Evolutionary conservation across 2,888 invertebrate species (phyloP), one percentile per base, ranked within the genome.

Genomic region (Liopterus haemorrhoidalis): DNA sequence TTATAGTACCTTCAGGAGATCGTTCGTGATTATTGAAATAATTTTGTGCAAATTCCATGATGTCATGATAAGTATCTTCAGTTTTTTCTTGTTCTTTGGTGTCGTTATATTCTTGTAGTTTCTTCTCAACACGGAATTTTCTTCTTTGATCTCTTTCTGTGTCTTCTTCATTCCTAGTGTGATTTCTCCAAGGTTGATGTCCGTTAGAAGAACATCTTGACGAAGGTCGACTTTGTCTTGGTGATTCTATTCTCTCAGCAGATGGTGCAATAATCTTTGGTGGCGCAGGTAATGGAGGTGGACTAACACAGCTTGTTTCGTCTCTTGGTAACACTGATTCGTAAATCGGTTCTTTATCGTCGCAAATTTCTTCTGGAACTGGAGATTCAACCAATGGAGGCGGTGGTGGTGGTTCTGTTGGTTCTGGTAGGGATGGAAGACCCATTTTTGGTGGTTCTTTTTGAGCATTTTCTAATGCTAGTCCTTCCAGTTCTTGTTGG

Each of bases 41-140:
- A 50, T 85, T 81, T 60, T 92, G 89, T n/a, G 94, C 95, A 69
- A 91, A 95, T 61, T 94, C 92, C 0, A 89, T 72, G 63, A 95
- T 84, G 62, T 93, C 91, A 61, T 84, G 86, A 57, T 80, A 75
- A 2, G 9, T 66, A 54, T 81, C 80, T 36, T 79, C 78, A 14
- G 75, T 69, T 4, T 62, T 66, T 31, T 71, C 70, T 48, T 68
- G 67, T 47, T 71, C 72, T 44, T 75, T 72, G 2, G 63, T 62
- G 47, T 75, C 81, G 55, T 85, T 85, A 64, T 90, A 73, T 66
- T 91, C 90, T 58, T 85, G 83, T 6, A 92, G 71, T 57, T 90
- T 87, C 41, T 87, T 82, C 57, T 91, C 91, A 1, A 92, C 89
- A 12, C 92, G 76, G 62, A 82, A 85, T 60, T 87, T 87, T 28